Conservation (phyloP, 2,113 vertebrate species). For the Rutilus rutilus region DNA sequence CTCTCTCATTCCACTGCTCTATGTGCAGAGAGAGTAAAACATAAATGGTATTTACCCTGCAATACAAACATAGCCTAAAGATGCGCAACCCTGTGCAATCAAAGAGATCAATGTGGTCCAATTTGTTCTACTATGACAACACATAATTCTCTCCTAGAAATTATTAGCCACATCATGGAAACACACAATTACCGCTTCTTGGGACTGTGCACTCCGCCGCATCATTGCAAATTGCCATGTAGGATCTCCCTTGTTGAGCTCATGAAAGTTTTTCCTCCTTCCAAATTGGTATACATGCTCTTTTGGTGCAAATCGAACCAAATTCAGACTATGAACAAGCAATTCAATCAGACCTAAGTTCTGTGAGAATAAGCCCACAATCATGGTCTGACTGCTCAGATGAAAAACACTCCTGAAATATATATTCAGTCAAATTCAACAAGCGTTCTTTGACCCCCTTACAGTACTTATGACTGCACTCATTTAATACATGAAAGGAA, state of each 20-base stretch:
- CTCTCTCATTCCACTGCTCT: slow-evolving; percentile 35
- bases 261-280: background rate
- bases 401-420: background rate
- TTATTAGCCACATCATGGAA: background rate
- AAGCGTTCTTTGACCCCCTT: background rate
- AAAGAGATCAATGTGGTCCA: background rate
- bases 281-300: background rate
- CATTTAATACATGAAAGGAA: background rate
- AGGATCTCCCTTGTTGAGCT: background rate
- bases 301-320: background rate
- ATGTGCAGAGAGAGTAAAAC: background rate
- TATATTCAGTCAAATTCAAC: background rate
- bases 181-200: background rate
- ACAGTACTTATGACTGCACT: background rate
- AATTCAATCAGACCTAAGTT: slow-evolving; percentile 17
- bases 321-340: background rate
- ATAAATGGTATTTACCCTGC: slow-evolving; percentile 16
- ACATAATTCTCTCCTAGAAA: background rate
- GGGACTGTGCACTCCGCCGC: background rate
- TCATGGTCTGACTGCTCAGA: slow-evolving; percentile 10
- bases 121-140: background rate
- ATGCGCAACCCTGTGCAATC: background rate
- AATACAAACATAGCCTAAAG: slow-evolving; percentile 2
- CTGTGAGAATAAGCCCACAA: background rate
- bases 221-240: background rate